A percentile compares a stretch with the other conserved stretches of the same genome.
phyloP scores from a whole-genome alignment of 1,140 invertebrate genomes.

The Zaprionus taronus region DNA sequence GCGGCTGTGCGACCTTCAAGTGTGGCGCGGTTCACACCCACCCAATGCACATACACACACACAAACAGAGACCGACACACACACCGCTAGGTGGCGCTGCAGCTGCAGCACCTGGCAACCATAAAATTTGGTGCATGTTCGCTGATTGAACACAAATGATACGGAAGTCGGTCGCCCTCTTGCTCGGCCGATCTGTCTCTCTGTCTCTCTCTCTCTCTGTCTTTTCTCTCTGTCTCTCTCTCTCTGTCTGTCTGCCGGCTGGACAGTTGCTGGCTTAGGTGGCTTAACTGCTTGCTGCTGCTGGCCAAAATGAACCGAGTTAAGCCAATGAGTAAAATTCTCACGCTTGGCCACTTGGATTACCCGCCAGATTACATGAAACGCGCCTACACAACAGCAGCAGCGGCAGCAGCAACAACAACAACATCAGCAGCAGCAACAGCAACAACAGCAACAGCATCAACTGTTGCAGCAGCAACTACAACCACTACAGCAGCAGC shows the following conservation, averaged over 20 bases:
- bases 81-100: conserved; percentile 42
- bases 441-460: conserved; percentile 37
- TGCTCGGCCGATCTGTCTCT: conserved; percentile 5
- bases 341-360: conserved; percentile 81
- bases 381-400: conserved; percentile 72
- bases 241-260: background rate
- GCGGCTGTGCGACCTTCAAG: conserved; percentile 42
- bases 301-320: conserved; percentile 7
- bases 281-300: background rate
- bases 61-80: no score
- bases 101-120: conserved; percentile 73
- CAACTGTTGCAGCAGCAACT: conserved; percentile 6
- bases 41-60: background rate
- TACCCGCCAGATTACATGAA: conserved; percentile 82
- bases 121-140: conserved; percentile 80
- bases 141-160: conserved; percentile 81
- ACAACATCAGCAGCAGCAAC: background rate
- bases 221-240: no score
- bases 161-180: conserved; percentile 70
- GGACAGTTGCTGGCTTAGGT: background rate
- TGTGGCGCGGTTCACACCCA: conserved; percentile 64
- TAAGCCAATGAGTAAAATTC: conserved; percentile 73
- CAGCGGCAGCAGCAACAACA: conserved; percentile 26
- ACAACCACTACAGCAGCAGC: background rate
- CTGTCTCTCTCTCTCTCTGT: background rate